Percentiles rank a stretch among this genome's conserved stretches.
Conservation (phyloP, 2,797 vertebrate genomes). For the Sphaeramia orbicularis region DNA sequence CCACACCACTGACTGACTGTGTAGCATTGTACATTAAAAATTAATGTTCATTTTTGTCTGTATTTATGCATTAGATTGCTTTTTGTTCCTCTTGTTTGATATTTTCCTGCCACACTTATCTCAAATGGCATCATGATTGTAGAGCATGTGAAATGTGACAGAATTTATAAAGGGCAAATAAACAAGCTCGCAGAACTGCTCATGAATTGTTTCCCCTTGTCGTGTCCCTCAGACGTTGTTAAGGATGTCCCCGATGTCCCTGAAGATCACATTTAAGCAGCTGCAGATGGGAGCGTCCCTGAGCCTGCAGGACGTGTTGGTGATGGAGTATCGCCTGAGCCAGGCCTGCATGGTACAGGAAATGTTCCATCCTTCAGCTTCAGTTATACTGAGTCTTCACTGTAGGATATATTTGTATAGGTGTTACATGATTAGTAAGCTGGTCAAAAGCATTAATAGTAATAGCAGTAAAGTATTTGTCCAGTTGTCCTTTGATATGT, state of each 20-base stretch:
- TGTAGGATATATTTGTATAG: not conserved
- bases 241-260: slow-evolving; percentile 95
- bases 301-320: slow-evolving; percentile 90
- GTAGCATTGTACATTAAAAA: slow-evolving; percentile 16
- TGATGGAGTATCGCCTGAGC: slow-evolving; percentile 95
- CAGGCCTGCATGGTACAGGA: slow-evolving; percentile 92
- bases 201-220: not conserved
- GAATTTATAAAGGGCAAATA: too few species aligned
- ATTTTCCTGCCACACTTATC: not conserved
- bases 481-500: not conserved
- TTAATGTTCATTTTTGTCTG: slow-evolving; percentile 10
- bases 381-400: not conserved
- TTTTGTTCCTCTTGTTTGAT: not conserved
- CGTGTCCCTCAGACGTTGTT: slow-evolving; percentile 82
- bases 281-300: slow-evolving; percentile 88
- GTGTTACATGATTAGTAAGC: not conserved
- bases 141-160: not conserved
- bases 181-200: not conserved
- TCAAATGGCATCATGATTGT: not conserved
- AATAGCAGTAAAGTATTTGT: not conserved
- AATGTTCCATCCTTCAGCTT: not conserved
- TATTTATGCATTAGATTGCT: not conserved
- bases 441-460: not conserved
- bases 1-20: slow-evolving; percentile 19
- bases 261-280: slow-evolving; percentile 93